These are phyloP conservation scores for Moxostoma hubbsi DNA, from an alignment of 2,797 vertebrate species.

Conservation along the genomic window DNA sequence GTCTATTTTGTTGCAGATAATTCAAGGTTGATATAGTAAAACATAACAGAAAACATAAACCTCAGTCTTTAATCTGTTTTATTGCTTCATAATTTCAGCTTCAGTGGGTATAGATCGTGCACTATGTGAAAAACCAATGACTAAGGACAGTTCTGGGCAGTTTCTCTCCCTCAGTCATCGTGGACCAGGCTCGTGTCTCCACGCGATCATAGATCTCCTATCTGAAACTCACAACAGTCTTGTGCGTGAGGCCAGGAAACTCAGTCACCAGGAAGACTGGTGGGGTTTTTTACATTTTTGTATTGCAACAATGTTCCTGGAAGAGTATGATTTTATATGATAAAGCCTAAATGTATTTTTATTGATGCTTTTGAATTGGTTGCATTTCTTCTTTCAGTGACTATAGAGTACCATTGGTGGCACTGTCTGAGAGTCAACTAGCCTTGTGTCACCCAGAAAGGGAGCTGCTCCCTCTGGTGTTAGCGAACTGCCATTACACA, in stretches of 20 bases:
- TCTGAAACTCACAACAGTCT: conserved; percentile 75
- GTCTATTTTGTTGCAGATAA: neutral
- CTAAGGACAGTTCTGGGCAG: conserved; percentile 65
- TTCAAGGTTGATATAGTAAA: neutral
- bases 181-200: conserved; percentile 75
- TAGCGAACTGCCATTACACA: conserved; percentile 77
- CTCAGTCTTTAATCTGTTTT: neutral
- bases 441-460: conserved; percentile 75
- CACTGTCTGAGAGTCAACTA: conserved; percentile 73
- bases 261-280: conserved; percentile 66
- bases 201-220: conserved; percentile 69
- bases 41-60: neutral
- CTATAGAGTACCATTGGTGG: conserved; percentile 67
- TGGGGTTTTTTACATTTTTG: conserved; percentile 46
- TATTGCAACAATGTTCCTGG: neutral
- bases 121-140: conserved; percentile 68
- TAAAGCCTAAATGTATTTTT: neutral
- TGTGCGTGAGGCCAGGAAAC: conserved; percentile 65
- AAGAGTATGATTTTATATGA: neutral
- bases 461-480: conserved; percentile 76
- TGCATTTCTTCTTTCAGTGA: conserved; percentile 61
- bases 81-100: conserved; percentile 27
- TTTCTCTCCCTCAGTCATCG: conserved; percentile 67
- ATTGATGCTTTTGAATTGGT: neutral
- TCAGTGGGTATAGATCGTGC: conserved; percentile 58